Base-by-base conservation (phyloP, 2,113 vertebrate species). In the Eretmochelys imbricata region DNA sequence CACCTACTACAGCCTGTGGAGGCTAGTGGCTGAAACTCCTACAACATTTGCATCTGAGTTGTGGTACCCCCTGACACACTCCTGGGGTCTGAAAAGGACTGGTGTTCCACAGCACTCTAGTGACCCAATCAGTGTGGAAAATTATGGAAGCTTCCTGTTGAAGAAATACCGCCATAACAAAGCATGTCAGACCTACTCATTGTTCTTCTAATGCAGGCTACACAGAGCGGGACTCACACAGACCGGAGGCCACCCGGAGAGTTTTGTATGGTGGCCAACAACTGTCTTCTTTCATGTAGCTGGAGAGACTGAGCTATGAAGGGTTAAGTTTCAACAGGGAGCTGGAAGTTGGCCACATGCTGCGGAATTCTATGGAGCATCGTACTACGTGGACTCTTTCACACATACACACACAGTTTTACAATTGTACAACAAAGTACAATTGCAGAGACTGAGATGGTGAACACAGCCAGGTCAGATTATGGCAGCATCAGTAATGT, bases 61-160 rank as follows among this genome's bases (percentile, higher is more conserved):
- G 72, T 42, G 72, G 42, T 38, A 69, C 19, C 19, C 19, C 31
- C 65, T 69, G 65, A 38, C 31, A 29, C 14, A 35, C 13, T 35
- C 14, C 29, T 35, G 14, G 5, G 19, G 84, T 3, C 2, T 9
- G 17, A 72, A 24, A 0, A 0, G 59, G 9, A 6, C 1, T 25
- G 17, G 13, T 12, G 82, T 57, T 38, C 10, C 86, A 50, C 80
- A 93, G 48, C 2, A 16, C 12, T 78, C 69, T n/a, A 42, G 29
- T 29, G 35, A 93, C 38, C 10, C 38, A 17, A 2, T 13, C n/a
- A 38, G 13, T 65, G 80, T 4, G 59, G 27, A 83, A 75, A 80
- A 11, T 3, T 57, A n/a, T 1, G 20, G 65, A 62, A 86, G 10
- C 1, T 82, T 92, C 31, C 82, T 82, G 17, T 12, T 17, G 29